Evolutionary conservation across 1,140 invertebrate species (phyloP), one percentile per base, ranked within the genome.

Genomic region (Hermetia illucens): DNA sequence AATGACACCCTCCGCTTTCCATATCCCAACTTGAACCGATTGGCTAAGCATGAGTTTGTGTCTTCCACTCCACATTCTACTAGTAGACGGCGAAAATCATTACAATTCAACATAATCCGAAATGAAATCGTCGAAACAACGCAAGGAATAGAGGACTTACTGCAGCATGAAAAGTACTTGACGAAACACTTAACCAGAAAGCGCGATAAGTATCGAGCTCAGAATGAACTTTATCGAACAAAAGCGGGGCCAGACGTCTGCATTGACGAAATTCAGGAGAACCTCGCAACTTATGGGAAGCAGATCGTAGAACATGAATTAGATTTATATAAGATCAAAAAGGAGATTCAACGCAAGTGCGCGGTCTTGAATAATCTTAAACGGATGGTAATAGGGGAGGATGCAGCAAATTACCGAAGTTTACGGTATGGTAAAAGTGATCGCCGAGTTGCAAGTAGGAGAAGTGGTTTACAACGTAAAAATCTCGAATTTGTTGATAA

Each of bases 401-500:
- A 25, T n/a, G 24, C 24, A 25, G n/a, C 29, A 4, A 13, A 5
- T 16, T 3, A 30, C 3, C 4, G 17, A 30, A 13, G 24, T 25
- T 8, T 25, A 16, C 29, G 17, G n/a, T 30, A 13, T 5, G 29
- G 29, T 30, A 16, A 30, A 30, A 30, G 29, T n/a, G n/a, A n/a
- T n/a, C n/a, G n/a, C n/a, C n/a, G n/a, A n/a, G n/a, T n/a, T 9
- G 8, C 8, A 25, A 25, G 8, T 25, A 25, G 8, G 24, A 25
- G n/a, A 9, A 25, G n/a, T 25, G n/a, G 8, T 25, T 8, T 9
- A 25, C 8, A 25, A 25, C n/a, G n/a, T 9, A 8, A 25, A 25
- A 25, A 25, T 25, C n/a, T 25, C 24, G 21, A 20, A 34, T 34
- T 34, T 20, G 33, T 34, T 34, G 33, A 34, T 16, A 34, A 34